These are phyloP conservation scores for Trachymyrmex cornetzi DNA, from an alignment of 1,140 invertebrate genomes.

Conservation along the genomic window DNA sequence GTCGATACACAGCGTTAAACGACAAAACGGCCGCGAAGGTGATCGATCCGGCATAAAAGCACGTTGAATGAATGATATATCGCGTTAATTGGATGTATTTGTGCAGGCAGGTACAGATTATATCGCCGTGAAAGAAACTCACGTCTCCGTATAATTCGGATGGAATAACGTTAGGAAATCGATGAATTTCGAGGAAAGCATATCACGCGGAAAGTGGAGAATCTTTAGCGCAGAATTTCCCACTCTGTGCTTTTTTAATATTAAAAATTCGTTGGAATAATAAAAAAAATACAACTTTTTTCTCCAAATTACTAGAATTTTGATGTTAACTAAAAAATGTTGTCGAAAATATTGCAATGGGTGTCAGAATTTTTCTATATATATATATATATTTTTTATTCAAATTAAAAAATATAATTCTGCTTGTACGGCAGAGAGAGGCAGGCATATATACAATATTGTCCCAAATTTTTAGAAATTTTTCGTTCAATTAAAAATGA, in stretches of 20 bases:
- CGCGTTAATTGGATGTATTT: constrained; percentile 60
- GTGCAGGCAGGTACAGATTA: constrained; percentile 11
- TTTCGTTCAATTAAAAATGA: background rate
- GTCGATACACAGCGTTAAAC: constrained; percentile 56
- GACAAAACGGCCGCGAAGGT: constrained; percentile 51
- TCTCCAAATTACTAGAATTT: background rate
- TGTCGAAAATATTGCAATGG: constrained; percentile 5
- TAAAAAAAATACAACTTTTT: background rate
- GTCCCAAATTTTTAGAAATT: background rate
- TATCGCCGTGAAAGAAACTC: constrained; percentile 28
- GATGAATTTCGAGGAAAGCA: background rate
- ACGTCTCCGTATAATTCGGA: background rate
- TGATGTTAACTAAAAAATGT: background rate
- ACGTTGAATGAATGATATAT: constrained; percentile 23
- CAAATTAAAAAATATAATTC: constrained; percentile 12
- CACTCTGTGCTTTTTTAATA: background rate
- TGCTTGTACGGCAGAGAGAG: background rate
- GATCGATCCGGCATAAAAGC: constrained; percentile 55
- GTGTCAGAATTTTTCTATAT: background rate
- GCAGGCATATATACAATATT: background rate
- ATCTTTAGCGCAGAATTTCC: background rate
- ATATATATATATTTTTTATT: background rate
- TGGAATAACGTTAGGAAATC: constrained; percentile 24
- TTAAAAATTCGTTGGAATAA: background rate
- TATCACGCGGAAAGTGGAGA: background rate